Evolutionary conservation across 2,113 vertebrate species (phyloP), one percentile per base, ranked within the genome.

Genomic region (Spizaetus ornatus): DNA sequence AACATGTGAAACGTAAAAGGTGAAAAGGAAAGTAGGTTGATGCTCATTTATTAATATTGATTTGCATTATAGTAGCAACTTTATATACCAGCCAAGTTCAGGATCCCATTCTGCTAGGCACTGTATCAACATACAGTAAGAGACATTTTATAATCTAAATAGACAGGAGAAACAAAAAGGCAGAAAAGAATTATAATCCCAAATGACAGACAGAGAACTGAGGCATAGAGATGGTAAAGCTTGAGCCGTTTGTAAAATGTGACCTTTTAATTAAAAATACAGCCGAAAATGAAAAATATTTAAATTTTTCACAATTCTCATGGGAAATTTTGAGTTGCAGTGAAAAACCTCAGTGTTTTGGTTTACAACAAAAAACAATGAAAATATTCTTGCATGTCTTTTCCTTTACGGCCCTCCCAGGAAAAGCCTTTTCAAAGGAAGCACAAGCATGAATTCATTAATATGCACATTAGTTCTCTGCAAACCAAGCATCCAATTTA

Each of bases 211-310:
- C 52, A 79, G 56, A 86, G 38, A 97, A 82, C 70, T 91, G 66
- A 93, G 74, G 43, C 89, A 96, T 43, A 94, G 70, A 91, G 66
- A 91, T 55, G 78, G 86, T 61, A 95, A 96, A 89, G 89, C 87
- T 91, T 85, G 73, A 95, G 77, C 66, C 82, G 66, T 76, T 90
- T 73, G n/a, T 53, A 90, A 94, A 95, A 94, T 84, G 62, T 96
- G 86, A 95, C 88, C 91, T 95, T 96, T 95, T 90, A 96, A 96
- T 96, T 95, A 95, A 96, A 96, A 96, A 90, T 56, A 91, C 23
- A 42, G 78, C 70, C 82, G 90, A 87, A 97, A 96, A 96, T 97
- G 62, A 95, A 94, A 97, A 97, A 91, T 92, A 96, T 96, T 96
- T 91, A 92, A 97, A 93, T 97, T 95, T 95, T 85, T 73, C 77